Conservation (phyloP, 2,888 invertebrate species). For the Dryobotodes eremita region DNA sequence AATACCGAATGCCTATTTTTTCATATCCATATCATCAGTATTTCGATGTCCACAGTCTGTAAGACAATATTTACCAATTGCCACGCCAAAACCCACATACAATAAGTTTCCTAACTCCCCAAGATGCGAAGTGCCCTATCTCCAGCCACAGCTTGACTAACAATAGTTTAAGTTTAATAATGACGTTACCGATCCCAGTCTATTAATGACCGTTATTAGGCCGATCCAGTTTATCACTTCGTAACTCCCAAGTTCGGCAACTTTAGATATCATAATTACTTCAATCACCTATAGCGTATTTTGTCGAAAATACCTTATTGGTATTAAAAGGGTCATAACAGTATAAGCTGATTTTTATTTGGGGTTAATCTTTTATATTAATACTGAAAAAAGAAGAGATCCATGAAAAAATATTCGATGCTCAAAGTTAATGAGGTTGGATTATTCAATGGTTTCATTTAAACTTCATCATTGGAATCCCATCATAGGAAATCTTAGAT, state of each 20-base stretch:
- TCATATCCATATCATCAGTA: neutral
- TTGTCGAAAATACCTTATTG: constrained; percentile 20
- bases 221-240: constrained; percentile 39
- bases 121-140: constrained; percentile 7
- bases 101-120: constrained; percentile 17
- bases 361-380: constrained; percentile 5
- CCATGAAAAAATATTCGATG: neutral
- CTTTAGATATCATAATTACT: constrained; percentile 41
- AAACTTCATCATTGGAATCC: neutral
- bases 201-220: constrained; percentile 46
- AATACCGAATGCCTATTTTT: neutral
- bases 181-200: constrained; percentile 33
- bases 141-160: constrained; percentile 5
- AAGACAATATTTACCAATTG: neutral
- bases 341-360: constrained; percentile 19
- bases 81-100: neutral
- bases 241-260: constrained; percentile 36
- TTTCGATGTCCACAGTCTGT: neutral
- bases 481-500: neutral
- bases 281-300: constrained; percentile 28
- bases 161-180: constrained; percentile 38
- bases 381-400: constrained; percentile 4
- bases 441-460: constrained; percentile 17
- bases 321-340: constrained; percentile 12
- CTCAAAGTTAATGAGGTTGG: neutral